Percentiles rank a stretch among this genome's conserved stretches.
These are phyloP conservation scores for Plecturocebus donacophilus DNA, from an alignment of 2,113 vertebrate species.

Conservation along the genomic window DNA sequence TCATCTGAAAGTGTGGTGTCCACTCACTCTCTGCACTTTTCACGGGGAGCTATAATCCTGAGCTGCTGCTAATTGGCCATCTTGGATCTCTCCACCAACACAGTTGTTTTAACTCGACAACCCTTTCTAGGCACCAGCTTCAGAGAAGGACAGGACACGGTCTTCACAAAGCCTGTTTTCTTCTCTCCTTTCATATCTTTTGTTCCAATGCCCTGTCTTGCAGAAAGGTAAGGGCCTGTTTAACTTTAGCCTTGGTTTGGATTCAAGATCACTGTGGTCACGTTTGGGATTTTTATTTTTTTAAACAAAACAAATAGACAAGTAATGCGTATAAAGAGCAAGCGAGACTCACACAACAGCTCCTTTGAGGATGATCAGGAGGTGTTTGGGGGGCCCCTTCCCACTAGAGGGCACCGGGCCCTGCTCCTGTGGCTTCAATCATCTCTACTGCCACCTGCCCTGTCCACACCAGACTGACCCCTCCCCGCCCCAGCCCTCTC, in stretches of 20 bases:
- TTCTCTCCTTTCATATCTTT: background rate
- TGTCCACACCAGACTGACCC: accelerated
- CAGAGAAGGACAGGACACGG: background rate
- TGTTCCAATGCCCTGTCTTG: background rate
- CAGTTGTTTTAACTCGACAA: background rate
- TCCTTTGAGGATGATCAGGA: background rate
- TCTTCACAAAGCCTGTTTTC: background rate
- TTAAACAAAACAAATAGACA: background rate
- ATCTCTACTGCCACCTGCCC: background rate
- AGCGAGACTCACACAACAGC: background rate
- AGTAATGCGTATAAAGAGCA: background rate
- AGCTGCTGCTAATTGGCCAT: no score
- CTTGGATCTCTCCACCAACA: no score
- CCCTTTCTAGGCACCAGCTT: background rate
- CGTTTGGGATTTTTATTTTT: background rate
- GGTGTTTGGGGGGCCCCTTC: background rate
- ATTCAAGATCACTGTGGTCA: background rate
- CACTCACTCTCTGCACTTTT: no score
- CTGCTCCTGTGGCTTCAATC: background rate
- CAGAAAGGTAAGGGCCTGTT: background rate
- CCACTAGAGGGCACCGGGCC: slow-evolving; percentile 57
- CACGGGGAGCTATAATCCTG: no score
- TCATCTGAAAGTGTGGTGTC: no score
- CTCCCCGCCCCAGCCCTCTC: accelerated
- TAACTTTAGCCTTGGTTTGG: background rate